Base-by-base conservation (phyloP, 2,888 invertebrate genomes). In the Hypena proboscidalis region DNA sequence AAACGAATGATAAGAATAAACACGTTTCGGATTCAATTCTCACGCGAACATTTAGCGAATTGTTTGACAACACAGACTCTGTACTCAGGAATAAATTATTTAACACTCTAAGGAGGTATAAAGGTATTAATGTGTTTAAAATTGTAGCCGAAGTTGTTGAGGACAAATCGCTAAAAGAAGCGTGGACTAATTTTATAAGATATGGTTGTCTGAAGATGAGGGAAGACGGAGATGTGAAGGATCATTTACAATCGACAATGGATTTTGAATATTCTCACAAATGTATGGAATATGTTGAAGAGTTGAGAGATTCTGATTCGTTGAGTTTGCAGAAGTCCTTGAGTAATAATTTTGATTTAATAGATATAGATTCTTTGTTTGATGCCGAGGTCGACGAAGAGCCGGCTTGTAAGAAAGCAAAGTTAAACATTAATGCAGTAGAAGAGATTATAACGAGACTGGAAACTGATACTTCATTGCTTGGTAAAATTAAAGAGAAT, bases 341-440 rank as follows among this genome's bases (percentile, higher is more conserved):
- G n/a, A 59, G 60, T 20, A 63, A 64, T 33, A 81, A 84, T 59
- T 86, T 87, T 39, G 86, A 88, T 50, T 67, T 87, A 7, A 76
- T 71, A 2, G 81, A 86, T 48, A 68, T 85, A 6, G 82, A 87
- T 23, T 65, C 72, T 8, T 48, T 85, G 23, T 80, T 82, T 52
- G 77, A 73, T 23, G 55, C 55, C 10, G 77, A 75, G 23, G 71
- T 58, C 37, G 78, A 74, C n/a, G 40, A 57, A 0, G 82, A 85
- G 33, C 86, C 89, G 1, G 67, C 61, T 0, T 69, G 70, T 46
- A 90, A 90, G 59, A 83, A 77, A 64, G 53, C 64, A 0, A 89
- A 85, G 70, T 41, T 80, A 1, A 70, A 78, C 31, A 36, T 33
- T 0, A 65, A 57, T 42, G 75, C 77, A 38, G 53, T 61, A 1